Percentiles rank a stretch among this genome's conserved stretches.
Evolutionary conservation across 2,797 vertebrate genomes (phyloP).

Genomic region (Pseudochromis fuscus): DNA sequence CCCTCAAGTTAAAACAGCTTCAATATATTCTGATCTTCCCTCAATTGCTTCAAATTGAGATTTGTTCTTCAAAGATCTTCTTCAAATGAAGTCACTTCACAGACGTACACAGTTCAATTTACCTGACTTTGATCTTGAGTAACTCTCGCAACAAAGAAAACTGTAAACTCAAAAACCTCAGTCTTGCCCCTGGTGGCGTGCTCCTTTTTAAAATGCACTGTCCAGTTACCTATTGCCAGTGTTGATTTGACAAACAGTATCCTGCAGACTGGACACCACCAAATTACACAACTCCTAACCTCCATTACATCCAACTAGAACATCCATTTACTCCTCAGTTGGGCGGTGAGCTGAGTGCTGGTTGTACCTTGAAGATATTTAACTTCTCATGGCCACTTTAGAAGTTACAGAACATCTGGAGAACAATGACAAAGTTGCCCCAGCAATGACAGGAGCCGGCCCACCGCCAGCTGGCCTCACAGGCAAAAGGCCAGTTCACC

Average conservation of each 20-base stretch:
- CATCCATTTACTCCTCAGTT: slow-evolving; percentile 7
- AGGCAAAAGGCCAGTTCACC: slow-evolving; percentile 52
- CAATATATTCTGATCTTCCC: slow-evolving; percentile 2
- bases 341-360: slow-evolving; percentile 5
- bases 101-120: slow-evolving; percentile 1
- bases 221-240: neutral
- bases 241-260: neutral
- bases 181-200: neutral
- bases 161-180: neutral
- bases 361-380: neutral
- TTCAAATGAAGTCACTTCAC: slow-evolving; percentile 28
- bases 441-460: slow-evolving; percentile 48
- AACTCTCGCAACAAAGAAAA: neutral
- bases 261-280: neutral
- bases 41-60: slow-evolving; percentile 13
- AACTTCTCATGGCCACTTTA: slow-evolving; percentile 19
- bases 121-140: neutral
- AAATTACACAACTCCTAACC: neutral
- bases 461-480: slow-evolving; percentile 64
- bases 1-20: slow-evolving; percentile 2
- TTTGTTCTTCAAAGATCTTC: slow-evolving; percentile 10
- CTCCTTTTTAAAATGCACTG: neutral
- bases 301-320: neutral
- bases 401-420: slow-evolving; percentile 63
- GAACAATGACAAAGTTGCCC: slow-evolving; percentile 38